These are phyloP conservation scores for Brachionus manjavacas DNA, from an alignment of 1,140 invertebrate genomes.

Conservation along the genomic window DNA sequence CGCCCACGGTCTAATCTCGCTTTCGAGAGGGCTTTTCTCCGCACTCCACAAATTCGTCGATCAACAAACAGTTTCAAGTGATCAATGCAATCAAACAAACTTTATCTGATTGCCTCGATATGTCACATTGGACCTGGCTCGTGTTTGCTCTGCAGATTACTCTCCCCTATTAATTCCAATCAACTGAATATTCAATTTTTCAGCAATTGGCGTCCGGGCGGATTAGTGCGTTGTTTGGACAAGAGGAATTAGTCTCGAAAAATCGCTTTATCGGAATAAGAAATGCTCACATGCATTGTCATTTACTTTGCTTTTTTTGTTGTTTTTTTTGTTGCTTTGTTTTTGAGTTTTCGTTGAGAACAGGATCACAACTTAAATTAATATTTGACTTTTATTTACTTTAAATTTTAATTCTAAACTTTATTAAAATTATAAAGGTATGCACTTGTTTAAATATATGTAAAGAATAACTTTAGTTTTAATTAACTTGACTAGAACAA, in stretches of 20 bases:
- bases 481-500: constrained; percentile 27
- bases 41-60: neutral
- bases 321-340: too few species aligned
- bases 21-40: too few species aligned
- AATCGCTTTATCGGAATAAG: neutral
- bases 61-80: neutral
- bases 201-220: neutral
- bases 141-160: constrained; percentile 8
- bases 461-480: neutral
- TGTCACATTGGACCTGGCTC: neutral
- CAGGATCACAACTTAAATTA: constrained; percentile 10
- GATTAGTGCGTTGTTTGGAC: constrained; percentile 19
- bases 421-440: constrained; percentile 16
- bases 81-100: neutral
- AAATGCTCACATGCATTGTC: neutral
- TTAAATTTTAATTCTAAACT: constrained; percentile 10
- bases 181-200: constrained; percentile 34
- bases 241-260: neutral
- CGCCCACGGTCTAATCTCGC: neutral
- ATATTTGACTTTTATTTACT: constrained; percentile 10
- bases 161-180: constrained; percentile 29
- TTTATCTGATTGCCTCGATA: neutral
- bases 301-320: neutral
- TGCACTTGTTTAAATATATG: constrained; percentile 32
- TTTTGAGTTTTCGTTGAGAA: constrained; percentile 3